Evolutionary conservation across 2,797 vertebrate genomes (phyloP), one percentile per base, ranked within the genome.

Genomic region (Synaphobranchus kaupii): DNA sequence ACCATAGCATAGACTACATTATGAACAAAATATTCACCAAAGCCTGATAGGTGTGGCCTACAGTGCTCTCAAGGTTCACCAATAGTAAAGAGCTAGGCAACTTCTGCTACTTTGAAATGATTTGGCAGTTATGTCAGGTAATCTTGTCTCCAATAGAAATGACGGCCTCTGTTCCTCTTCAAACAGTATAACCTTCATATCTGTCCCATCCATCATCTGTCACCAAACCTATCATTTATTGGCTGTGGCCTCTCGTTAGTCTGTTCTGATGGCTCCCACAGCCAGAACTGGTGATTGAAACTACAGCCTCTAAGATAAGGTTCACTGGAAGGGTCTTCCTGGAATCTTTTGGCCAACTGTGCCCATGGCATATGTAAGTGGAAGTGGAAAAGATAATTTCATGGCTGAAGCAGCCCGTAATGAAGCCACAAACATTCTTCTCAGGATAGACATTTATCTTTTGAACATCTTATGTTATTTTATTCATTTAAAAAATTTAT

Each of bases 301-400:
- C n/a, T 34, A 83, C 34, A 83, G 82, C 48, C 28, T 52, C 73
- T 76, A n/a, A 83, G 22, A 52, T 54, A 83, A 83, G 82, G 54
- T 34, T 52, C 82, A 83, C 13, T 39, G 31, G 73, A 76, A 76
- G 68, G 34, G 34, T 17, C 31, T 34, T 34, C 12, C 5, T 44
- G 7, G 13, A 76, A 44, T 44, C 34, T 34, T 34, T 22, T 76
- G 25, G 6, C 34, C 73, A 76, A 76, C 73, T 76, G 34, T 76
- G 44, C 15, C 73, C 34, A 44, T 20, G 73, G 73, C 73, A 76
- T 44, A 13, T 76, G 73, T 39, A 22, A 44, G n/a, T n/a, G n/a
- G 17, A 44, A 28, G 15, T n/a, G 31, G 39, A 44, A 76, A 76
- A 76, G 22, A 76, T 44, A 3, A 76, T 34, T 76, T 39, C 34